Percentiles rank a stretch among this genome's conserved stretches.
These are phyloP conservation scores for Nycticebus coucang DNA, from an alignment of 2,113 vertebrate species.

Conservation along the genomic window DNA sequence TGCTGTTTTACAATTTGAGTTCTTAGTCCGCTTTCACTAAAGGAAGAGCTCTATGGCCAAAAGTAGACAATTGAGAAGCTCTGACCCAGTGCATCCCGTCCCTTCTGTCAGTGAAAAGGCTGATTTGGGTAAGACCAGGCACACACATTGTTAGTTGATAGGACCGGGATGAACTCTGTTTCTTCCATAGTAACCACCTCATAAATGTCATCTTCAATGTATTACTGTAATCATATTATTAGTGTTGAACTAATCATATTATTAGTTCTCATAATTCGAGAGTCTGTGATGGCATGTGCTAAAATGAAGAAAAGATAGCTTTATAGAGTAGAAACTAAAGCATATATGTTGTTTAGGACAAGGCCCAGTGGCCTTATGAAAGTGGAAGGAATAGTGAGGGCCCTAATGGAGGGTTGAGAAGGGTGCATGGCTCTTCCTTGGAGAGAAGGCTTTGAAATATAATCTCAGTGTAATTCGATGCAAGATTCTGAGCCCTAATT, in stretches of 20 bases:
- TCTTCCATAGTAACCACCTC: neutral
- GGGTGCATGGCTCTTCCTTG: neutral
- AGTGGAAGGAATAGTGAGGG: neutral
- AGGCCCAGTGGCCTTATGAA: neutral
- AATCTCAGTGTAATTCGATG: neutral
- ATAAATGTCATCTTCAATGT: neutral
- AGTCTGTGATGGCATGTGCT: too few species aligned
- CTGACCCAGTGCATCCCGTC: neutral
- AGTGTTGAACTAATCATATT: too few species aligned
- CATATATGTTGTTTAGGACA: neutral
- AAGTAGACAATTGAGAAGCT: neutral
- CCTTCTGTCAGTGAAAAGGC: neutral
- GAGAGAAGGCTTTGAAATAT: neutral
- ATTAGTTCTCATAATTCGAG: too few species aligned
- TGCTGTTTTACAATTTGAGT: neutral
- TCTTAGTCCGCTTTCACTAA: neutral
- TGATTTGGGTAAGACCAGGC: neutral
- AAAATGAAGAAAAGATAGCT: neutral
- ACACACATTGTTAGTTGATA: neutral
- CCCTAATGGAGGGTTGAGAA: accelerated
- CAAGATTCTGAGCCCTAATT: neutral
- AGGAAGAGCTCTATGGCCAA: neutral
- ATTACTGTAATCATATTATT: neutral
- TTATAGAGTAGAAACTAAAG: neutral
- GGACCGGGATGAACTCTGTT: neutral